These are phyloP conservation scores for Xestia xanthographa DNA, from an alignment of 2,888 invertebrate species.

Conservation along the genomic window DNA sequence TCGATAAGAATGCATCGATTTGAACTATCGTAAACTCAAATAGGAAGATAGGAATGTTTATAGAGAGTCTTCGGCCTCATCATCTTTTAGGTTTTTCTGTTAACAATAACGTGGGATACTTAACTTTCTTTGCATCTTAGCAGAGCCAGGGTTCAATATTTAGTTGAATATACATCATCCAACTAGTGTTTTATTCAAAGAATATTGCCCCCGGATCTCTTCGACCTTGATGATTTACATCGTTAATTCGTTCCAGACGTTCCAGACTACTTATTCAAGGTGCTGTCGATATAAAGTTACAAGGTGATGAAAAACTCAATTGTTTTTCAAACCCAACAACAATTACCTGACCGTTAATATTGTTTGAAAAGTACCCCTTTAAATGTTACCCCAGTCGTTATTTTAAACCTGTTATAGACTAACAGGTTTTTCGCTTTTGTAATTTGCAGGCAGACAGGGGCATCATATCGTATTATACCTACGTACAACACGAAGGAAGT, in stretches of 20 bases:
- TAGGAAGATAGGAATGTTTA: conserved; percentile 27
- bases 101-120: neutral
- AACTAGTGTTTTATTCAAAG: conserved; percentile 4
- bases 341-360: conserved; percentile 44
- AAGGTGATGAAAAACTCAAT: conserved; percentile 33
- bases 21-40: conserved; percentile 18
- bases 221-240: conserved; percentile 7
- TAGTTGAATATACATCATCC: neutral
- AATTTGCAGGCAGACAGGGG: conserved; percentile 30
- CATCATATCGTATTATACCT: conserved; percentile 10
- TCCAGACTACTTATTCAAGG: conserved; percentile 17
- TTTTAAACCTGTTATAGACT: conserved; percentile 45
- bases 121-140: neutral
- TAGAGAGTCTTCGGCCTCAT: neutral
- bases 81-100: conserved; percentile 5
- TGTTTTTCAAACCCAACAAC: conserved; percentile 37
- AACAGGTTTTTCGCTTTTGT: conserved; percentile 32
- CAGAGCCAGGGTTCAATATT: neutral
- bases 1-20: conserved; percentile 37
- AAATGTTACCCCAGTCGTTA: conserved; percentile 57
- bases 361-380: conserved; percentile 41
- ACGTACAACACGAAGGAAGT: conserved; percentile 14
- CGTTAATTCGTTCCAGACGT: too few relatives aligned
- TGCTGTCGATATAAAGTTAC: neutral
- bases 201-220: neutral